A percentile compares a stretch with the other conserved stretches of the same genome.
Evolutionary conservation across 1,140 invertebrate species (phyloP).

Genomic region (Caenorhabditis elegans): DNA sequence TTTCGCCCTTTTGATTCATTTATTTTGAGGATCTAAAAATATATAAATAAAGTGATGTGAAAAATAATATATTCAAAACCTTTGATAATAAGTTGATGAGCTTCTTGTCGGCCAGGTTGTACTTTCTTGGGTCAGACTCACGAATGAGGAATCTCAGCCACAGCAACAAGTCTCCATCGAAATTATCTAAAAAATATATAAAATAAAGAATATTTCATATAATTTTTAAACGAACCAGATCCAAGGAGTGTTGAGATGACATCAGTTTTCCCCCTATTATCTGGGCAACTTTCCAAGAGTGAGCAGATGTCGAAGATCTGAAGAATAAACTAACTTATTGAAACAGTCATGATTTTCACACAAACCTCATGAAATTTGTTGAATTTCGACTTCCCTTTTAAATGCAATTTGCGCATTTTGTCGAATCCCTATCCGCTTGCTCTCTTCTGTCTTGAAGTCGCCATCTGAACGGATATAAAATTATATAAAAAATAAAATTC

Average conservation of each 20-base stretch:
- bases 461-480: neutral
- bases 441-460: conserved; percentile 15
- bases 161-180: conserved; percentile 33
- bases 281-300: neutral
- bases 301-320: conserved; percentile 38
- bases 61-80: neutral
- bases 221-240: conserved; percentile 27
- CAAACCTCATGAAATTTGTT: conserved; percentile 35
- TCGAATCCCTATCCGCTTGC: conserved; percentile 36
- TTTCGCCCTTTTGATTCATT: conserved; percentile 1
- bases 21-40: conserved; percentile 32
- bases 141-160: conserved; percentile 31
- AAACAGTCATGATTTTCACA: too few relatives aligned
- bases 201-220: too few relatives aligned
- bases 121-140: neutral
- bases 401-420: conserved; percentile 40
- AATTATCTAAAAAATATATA: conserved; percentile 15
- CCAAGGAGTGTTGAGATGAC: conserved; percentile 21
- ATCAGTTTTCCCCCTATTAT: conserved; percentile 2
- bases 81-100: conserved; percentile 28
- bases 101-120: conserved; percentile 35
- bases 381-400: conserved; percentile 23
- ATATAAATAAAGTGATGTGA: neutral
- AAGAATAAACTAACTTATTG: too few relatives aligned
- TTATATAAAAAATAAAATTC: too few relatives aligned